Base-by-base conservation (phyloP, 2,113 vertebrate species). In the Centrocercus urophasianus region DNA sequence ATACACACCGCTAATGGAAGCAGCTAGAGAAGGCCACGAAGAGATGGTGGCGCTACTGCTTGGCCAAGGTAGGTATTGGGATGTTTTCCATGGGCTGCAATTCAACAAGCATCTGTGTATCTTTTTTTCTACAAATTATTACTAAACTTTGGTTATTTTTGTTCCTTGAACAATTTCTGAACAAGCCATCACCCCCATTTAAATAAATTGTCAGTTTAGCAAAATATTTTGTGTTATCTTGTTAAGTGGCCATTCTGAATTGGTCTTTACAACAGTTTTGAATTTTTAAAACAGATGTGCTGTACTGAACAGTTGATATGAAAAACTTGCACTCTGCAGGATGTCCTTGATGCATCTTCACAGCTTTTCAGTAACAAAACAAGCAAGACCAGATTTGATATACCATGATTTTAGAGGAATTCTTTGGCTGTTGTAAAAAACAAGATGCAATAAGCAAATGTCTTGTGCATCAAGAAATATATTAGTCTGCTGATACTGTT, bases 1-100 rank as follows among this genome's bases (percentile, higher is more conserved):
- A 50, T 99, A 99, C 96, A 99, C 99, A 10, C 99, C 99, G 2
- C 96, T 99, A 50, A 99, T 99, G 99, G 99, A 99, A 97, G 99
- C 99, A 69, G 99, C 99, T 61, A 98, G 99, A 52, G 99, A 99
- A 96, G 99, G 99, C 80, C 99, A 99, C 10, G 99, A 99, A 94
- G 99, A 99, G 97, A 99, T 99, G 99, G 99, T 99, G 96, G 99
- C 99, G 2, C 98, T 99, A 83, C 97, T 99, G 50, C 98, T 99
- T 76, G 99, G 99, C 69, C 99, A 99, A 98, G 99, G 99, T 99
- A 98, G 96, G 22, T 18, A 2, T 7, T 38, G 25, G 0, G 0
- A 10, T 19, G 30, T 34, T 28, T 54, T 21, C 10, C 0, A 1
- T 0, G 3, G 36, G 4, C 42, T 61, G 18, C 4, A 14, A 5